Conservation (phyloP, 2,888 invertebrate genomes). For the Ophion ellenae region DNA sequence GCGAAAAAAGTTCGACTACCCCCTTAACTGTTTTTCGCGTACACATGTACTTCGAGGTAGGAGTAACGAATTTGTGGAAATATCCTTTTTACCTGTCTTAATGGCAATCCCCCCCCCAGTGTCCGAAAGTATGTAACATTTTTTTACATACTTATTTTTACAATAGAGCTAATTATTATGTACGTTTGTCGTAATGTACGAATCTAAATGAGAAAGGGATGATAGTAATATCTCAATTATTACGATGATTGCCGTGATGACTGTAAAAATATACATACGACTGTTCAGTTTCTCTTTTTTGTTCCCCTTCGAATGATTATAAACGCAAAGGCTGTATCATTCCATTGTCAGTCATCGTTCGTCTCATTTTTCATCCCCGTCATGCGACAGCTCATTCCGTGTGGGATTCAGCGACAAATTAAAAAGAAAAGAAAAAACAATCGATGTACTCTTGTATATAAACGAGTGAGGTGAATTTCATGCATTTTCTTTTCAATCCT, state of each 20-base stretch:
- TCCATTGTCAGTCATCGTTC: slow-evolving; percentile 55
- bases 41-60: slow-evolving; percentile 17
- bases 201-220: slow-evolving; percentile 51
- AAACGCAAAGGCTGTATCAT: slow-evolving; percentile 69
- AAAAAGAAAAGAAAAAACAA: not conserved
- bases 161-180: slow-evolving; percentile 38
- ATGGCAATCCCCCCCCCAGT: slow-evolving; percentile 21
- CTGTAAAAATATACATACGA: slow-evolving; percentile 69
- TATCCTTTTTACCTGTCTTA: slow-evolving; percentile 4
- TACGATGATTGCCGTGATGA: slow-evolving; percentile 69
- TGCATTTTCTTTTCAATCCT: not conserved
- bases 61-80: slow-evolving; percentile 29
- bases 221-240: slow-evolving; percentile 65
- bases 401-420: not conserved
- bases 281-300: slow-evolving; percentile 13
- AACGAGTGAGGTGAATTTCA: not conserved
- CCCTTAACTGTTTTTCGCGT: not conserved
- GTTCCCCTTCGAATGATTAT: slow-evolving; percentile 65
- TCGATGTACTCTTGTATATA: too few species aligned
- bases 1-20: not conserved
- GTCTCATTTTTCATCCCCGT: not conserved
- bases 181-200: slow-evolving; percentile 58
- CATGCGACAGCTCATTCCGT: not conserved
- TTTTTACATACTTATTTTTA: slow-evolving; percentile 54
- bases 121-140: slow-evolving; percentile 57